Evolutionary conservation across 2,888 invertebrate genomes (phyloP).

Genomic region (Saturnia japonica): DNA sequence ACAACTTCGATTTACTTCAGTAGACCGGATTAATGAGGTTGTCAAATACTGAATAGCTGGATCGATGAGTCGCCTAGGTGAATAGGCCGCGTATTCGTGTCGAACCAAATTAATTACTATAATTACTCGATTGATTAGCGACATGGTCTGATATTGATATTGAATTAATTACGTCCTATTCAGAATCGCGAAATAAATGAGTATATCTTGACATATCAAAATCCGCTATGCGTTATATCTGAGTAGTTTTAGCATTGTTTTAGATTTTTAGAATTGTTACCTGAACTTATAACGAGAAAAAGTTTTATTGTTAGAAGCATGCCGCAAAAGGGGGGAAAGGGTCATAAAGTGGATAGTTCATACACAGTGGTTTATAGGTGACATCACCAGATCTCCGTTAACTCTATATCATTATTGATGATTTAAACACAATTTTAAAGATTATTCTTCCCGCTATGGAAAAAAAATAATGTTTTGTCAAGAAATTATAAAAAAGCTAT

Average conservation of each 20-base stretch:
- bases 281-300: background rate
- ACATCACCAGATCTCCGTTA: too few species aligned
- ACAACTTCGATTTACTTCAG: background rate
- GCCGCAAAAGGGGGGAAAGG: background rate
- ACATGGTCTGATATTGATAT: constrained; percentile 55
- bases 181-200: constrained; percentile 4
- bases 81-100: constrained; percentile 41
- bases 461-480: too few species aligned
- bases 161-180: constrained; percentile 54
- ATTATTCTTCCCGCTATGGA: too few species aligned
- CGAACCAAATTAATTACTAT: constrained; percentile 68
- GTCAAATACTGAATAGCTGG: constrained; percentile 12
- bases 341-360: too few species aligned
- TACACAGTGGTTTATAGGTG: too few species aligned
- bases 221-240: background rate
- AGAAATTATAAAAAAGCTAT: too few species aligned
- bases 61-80: constrained; percentile 21
- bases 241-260: background rate
- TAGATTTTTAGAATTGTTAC: background rate
- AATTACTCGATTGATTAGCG: constrained; percentile 67
- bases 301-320: background rate
- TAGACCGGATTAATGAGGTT: constrained; percentile 13
- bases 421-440: too few species aligned
- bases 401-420: too few species aligned
- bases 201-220: background rate